Conservation (phyloP, 2,113 vertebrate genomes). For the Clarias magur region DNA sequence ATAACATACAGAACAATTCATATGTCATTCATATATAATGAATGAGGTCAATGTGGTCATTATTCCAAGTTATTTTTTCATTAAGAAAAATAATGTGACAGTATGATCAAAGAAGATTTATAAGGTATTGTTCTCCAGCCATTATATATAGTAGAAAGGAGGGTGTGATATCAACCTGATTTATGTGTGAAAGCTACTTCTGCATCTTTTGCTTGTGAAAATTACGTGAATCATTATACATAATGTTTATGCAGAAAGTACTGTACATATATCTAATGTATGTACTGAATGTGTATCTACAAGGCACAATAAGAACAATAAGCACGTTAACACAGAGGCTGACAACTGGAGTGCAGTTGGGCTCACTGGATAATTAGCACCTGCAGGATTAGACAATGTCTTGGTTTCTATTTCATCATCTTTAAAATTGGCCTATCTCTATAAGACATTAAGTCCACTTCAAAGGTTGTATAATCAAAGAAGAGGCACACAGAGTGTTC, state of each 20-base stretch:
- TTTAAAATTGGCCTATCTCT: constrained; percentile 60
- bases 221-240: neutral
- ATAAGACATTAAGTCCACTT: constrained; percentile 61
- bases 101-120: neutral
- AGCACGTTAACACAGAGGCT: neutral
- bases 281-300: neutral
- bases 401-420: constrained; percentile 32
- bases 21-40: too few species aligned
- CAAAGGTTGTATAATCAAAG: constrained; percentile 39
- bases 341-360: neutral
- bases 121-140: neutral
- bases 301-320: neutral
- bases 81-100: neutral
- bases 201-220: neutral
- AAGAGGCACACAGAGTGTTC: neutral
- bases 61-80: neutral
- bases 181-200: neutral
- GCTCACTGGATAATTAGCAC: constrained; percentile 28
- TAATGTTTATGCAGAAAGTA: neutral
- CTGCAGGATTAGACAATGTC: neutral
- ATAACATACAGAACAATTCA: neutral
- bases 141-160: neutral
- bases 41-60: neutral
- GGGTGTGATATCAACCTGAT: neutral
- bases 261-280: too few species aligned